phyloP scores from a whole-genome alignment of 2,888 invertebrate species.

The Augiades crinisus region DNA sequence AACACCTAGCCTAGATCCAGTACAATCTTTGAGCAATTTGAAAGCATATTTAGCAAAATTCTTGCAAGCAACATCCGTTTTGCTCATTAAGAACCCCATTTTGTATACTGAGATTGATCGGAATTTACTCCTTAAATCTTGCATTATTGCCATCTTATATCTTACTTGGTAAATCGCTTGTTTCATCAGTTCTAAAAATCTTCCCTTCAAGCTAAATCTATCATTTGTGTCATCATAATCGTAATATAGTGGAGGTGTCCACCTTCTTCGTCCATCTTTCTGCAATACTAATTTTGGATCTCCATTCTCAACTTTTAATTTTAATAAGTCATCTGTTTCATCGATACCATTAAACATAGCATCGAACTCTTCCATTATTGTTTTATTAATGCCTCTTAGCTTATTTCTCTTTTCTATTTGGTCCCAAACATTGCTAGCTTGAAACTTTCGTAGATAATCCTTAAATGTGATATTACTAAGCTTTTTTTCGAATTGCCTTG shows the following conservation, averaged over 20 bases:
- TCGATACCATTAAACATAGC: slow-evolving; percentile 44
- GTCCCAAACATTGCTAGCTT: slow-evolving; percentile 42
- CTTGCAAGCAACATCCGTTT: slow-evolving; percentile 46
- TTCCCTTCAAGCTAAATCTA: slow-evolving; percentile 34
- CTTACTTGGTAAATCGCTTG: slow-evolving; percentile 54
- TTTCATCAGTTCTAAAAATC: slow-evolving; percentile 53
- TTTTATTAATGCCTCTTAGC: slow-evolving; percentile 32
- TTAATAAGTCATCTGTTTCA: slow-evolving; percentile 45
- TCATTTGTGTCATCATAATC: slow-evolving; percentile 32
- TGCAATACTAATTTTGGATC: slow-evolving; percentile 32
- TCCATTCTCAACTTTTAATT: slow-evolving; percentile 40
- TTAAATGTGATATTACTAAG: slow-evolving; percentile 33
- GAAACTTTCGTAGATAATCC: slow-evolving; percentile 43
- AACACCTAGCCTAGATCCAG: slow-evolving; percentile 6
- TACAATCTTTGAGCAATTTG: slow-evolving; percentile 36
- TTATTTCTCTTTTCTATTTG: slow-evolving; percentile 40
- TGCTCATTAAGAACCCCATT: slow-evolving; percentile 57
- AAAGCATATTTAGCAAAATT: slow-evolving; percentile 38
- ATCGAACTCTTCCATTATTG: slow-evolving; percentile 38
- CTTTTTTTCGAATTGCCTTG: neutral
- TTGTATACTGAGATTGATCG: slow-evolving; percentile 43
- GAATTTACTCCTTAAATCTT: slow-evolving; percentile 40
- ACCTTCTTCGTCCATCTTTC: slow-evolving; percentile 41
- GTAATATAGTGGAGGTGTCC: slow-evolving; percentile 32
- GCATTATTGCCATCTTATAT: slow-evolving; percentile 54